Conservation (phyloP, 2,888 invertebrate genomes). For the Tenodera sinensis region DNA sequence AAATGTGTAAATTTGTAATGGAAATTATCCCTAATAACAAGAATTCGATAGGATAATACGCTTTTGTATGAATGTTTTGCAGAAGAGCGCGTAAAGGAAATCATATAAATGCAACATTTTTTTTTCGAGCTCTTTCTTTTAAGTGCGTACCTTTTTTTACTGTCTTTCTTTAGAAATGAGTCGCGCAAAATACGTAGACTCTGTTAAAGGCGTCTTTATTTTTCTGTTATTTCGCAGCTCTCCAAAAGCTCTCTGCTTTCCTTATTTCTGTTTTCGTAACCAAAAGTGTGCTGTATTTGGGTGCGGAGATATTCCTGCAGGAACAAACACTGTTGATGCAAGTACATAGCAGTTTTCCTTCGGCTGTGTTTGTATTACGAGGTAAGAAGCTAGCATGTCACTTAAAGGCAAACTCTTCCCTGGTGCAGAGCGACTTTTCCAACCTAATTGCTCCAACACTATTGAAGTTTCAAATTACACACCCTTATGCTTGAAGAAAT, state of each 20-base stretch:
- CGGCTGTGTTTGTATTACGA: background rate
- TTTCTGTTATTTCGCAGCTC: too few species aligned
- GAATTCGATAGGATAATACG: too few species aligned
- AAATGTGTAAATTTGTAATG: too few species aligned
- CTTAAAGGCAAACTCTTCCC: background rate
- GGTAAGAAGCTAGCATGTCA: background rate
- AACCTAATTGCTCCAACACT: background rate
- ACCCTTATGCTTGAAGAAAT: background rate
- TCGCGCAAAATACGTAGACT: too few species aligned
- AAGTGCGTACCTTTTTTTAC: too few species aligned
- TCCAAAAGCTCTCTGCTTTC: background rate
- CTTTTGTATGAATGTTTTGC: too few species aligned
- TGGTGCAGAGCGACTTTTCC: background rate
- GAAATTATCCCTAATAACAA: too few species aligned
- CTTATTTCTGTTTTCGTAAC: background rate
- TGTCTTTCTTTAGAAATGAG: too few species aligned
- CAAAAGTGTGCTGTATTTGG: background rate
- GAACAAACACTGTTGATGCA: background rate
- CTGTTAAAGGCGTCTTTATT: too few species aligned
- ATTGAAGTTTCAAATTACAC: background rate
- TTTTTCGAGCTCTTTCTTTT: too few species aligned
- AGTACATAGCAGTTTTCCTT: background rate
- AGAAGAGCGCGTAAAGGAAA: too few species aligned
- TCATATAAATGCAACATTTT: too few species aligned
- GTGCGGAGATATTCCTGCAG: background rate